Evolutionary conservation across 2,113 vertebrate species (phyloP).

Genomic region (Pachycephala philippinensis): DNA sequence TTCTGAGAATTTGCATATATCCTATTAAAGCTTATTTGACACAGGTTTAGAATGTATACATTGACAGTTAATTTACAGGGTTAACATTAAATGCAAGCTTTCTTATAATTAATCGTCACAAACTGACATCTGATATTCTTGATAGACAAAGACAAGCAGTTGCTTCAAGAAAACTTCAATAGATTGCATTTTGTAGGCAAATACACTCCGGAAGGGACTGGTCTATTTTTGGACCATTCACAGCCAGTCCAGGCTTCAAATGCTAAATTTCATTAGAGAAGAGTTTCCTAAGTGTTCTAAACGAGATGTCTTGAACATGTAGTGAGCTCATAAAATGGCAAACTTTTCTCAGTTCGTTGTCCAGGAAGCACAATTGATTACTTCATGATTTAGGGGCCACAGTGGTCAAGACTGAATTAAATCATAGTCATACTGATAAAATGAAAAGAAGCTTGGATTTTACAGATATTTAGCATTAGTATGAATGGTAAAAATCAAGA

Average conservation of each 20-base stretch:
- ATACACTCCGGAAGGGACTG: not conserved
- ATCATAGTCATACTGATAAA: slow-evolving; percentile 38
- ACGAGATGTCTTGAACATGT: not conserved
- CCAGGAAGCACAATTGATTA: slow-evolving; percentile 41
- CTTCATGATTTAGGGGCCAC: not conserved
- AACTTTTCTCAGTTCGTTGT: slow-evolving; percentile 47
- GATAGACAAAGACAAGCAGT: slow-evolving; percentile 65
- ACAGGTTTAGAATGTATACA: slow-evolving; percentile 49
- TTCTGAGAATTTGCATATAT: slow-evolving; percentile 69
- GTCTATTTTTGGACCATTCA: slow-evolving; percentile 62
- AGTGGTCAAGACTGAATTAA: slow-evolving; percentile 46
- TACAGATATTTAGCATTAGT: not conserved
- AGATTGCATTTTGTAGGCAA: slow-evolving; percentile 46
- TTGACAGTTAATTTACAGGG: slow-evolving; percentile 66
- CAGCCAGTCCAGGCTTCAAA: slow-evolving; percentile 54
- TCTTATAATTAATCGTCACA: slow-evolving; percentile 61
- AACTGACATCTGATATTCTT: slow-evolving; percentile 60
- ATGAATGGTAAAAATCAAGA: not conserved
- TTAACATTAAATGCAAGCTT: slow-evolving; percentile 60
- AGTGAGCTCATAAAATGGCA: slow-evolving; percentile 55
- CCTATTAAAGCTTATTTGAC: slow-evolving; percentile 63
- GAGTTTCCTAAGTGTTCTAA: slow-evolving; percentile 56
- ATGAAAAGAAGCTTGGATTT: slow-evolving; percentile 17
- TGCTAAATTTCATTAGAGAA: slow-evolving; percentile 61
- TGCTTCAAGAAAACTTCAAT: slow-evolving; percentile 55